A percentile compares a stretch with the other conserved stretches of the same genome.
Conservation (phyloP, 2,113 vertebrate species). For the Pipra filicauda region DNA sequence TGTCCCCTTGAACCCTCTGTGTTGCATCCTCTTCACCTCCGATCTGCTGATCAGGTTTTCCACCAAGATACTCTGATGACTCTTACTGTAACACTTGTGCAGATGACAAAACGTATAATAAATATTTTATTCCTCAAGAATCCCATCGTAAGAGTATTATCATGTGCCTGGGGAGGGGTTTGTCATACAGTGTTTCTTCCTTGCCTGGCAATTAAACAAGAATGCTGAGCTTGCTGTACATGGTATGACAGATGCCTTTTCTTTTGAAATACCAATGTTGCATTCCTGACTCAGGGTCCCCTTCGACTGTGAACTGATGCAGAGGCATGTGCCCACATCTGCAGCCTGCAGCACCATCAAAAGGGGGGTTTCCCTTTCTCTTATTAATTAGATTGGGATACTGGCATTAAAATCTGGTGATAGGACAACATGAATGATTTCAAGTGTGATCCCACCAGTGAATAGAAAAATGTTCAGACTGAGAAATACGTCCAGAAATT, state of each 20-base stretch:
- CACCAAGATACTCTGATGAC: neutral
- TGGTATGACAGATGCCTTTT: neutral
- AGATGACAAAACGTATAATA: neutral
- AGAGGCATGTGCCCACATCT: neutral
- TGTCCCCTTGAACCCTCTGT: neutral
- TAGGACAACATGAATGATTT: neutral
- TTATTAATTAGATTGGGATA: neutral
- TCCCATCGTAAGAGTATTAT: neutral
- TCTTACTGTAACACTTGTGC: neutral
- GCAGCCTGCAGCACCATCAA: neutral
- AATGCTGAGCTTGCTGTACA: neutral
- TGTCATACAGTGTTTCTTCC: neutral
- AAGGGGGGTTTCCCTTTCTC: neutral
- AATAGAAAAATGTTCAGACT: neutral
- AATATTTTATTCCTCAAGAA: neutral
- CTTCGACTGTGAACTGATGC: neutral
- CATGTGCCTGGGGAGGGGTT: neutral
- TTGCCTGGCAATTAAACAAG: neutral
- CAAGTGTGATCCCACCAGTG: accelerated
- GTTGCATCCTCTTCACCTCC: neutral
- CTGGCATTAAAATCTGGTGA: neutral
- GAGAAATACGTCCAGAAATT: neutral
- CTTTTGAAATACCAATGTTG: neutral
- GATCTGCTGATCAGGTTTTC: neutral
- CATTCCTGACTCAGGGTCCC: neutral